Evolutionary conservation across 1,140 invertebrate genomes (phyloP), one percentile per base, ranked within the genome.

Genomic region (Drosophila quadrilineata): DNA sequence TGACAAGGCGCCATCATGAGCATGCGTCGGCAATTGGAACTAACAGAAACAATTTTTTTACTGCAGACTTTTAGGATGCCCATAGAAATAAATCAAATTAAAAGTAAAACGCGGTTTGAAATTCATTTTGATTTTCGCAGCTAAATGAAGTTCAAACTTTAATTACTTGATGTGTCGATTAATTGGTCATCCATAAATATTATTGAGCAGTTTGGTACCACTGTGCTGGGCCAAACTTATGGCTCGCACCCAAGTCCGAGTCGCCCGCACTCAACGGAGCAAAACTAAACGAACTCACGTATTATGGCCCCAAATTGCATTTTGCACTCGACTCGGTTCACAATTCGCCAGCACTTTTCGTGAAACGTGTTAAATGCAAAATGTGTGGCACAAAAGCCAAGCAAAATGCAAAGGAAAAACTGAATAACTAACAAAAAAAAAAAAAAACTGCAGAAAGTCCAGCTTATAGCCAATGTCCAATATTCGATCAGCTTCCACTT

Each of bases 201-300:
- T n/a, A n/a, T n/a, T n/a, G n/a, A n/a, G n/a, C n/a, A n/a, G n/a
- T n/a, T n/a, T n/a, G 8, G 33, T 35, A 14, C 54, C 54, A 50
- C 48, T 52, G 36, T 52, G 9, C 58, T n/a, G n/a, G n/a, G n/a
- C n/a, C n/a, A n/a, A n/a, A 4, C 26, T 2, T 6, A 16, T 17
- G n/a, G 9, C 12, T 14, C 14, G n/a, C 6, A 6, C 3, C 8
- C 19, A 24, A 12, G 29, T 41, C 52, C 35, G n/a, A n/a, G n/a
- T n/a, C n/a, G 41, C 58, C 52, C 75, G 60, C 74, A 50, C 53
- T 50, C 45, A 56, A 64, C 26, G 52, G 48, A 43, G 36, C 36
- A 54, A 63, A 79, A 65, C 70, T 79, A 79, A 79, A 79, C 75
- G 75, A 79, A 79, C 75, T 79, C 75, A 79, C 75, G 75, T 79